A percentile compares a stretch with the other conserved stretches of the same genome.
These are phyloP conservation scores for Diacarnus erythraeanus DNA, from an alignment of 37 sponge, comb jelly and placozoan species.

Conservation along the genomic window DNA sequence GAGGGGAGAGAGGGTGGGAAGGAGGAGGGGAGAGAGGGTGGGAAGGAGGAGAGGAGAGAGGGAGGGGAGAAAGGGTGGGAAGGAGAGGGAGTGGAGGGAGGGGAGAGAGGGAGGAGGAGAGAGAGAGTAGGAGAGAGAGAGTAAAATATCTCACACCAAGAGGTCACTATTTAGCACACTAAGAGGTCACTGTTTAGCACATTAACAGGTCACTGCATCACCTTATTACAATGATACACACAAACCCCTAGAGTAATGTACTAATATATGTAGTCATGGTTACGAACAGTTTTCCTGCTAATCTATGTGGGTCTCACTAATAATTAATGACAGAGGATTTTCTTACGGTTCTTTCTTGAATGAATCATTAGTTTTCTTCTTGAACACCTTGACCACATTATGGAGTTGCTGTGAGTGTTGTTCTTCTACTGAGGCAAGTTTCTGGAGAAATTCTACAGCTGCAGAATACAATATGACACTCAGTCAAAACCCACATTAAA, in stretches of 20 bases:
- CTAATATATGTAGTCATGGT: no score
- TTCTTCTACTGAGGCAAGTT: slow-evolving; percentile 52
- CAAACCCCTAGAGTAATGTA: no score
- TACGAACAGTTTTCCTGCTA: background rate
- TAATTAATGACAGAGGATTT: background rate
- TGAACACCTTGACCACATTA: slow-evolving; percentile 37
- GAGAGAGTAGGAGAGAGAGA: slow-evolving; percentile 5
- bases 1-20: background rate
- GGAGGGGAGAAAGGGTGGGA: background rate
- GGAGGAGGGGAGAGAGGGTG: background rate
- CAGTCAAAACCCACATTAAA: no score
- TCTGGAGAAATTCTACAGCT: slow-evolving; percentile 61
- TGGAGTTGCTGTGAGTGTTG: slow-evolving; percentile 60
- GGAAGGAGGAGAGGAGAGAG: background rate
- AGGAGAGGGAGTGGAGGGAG: background rate
- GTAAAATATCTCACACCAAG: no score
- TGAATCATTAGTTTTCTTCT: slow-evolving; percentile 52
- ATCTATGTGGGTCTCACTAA: background rate
- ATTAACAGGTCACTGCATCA: no score
- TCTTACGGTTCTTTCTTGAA: slow-evolving; percentile 63
- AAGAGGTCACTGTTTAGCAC: no score
- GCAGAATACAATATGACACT: background rate
- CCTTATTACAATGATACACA: no score
- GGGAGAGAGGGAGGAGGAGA: background rate
- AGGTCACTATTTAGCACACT: no score